Evolutionary conservation across 2,113 vertebrate species (phyloP), one percentile per base, ranked within the genome.

Genomic region (Neoarius graeffei): DNA sequence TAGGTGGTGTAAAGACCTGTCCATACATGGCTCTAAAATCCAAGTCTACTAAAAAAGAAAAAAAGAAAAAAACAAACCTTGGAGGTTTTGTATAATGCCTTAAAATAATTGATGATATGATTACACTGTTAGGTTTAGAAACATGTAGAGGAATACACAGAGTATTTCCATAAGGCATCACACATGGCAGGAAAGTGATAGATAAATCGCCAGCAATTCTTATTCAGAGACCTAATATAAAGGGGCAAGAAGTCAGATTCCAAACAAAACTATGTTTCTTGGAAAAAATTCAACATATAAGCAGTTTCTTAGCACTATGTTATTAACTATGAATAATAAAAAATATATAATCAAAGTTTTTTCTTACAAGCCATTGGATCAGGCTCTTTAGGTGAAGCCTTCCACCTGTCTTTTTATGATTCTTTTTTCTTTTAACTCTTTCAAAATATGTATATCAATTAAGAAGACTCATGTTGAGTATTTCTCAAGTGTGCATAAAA

Each of bases 71-170:
- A 42, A 42, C 42, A 42, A 50, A 57, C n/a, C 52, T 4, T 20
- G 64, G 11, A 81, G 83, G 52, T 64, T 86, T 86, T 54, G 42
- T 56, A 17, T 54, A 56, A 54, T 42, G 64, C 13, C 73, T 62
- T 86, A 77, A 50, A 85, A 74, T 25, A 6, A 57, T 27, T 50
- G 52, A 81, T 57, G n/a, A 27, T 27, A 80, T 56, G 25, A 67
- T 67, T 27, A 67, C 11, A 14, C n/a, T 66, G 10, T 27, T 27
- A 67, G n/a, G n/a, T 27, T 13, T n/a, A 66, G 10, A 11, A 9
- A 54, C 62, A 66, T 66, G 27, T 1, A 69, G 66, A 14, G n/a
- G 11, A 42, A 20, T 73, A 42, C 1, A 73, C 14, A 42, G 7
- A 3, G 69, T 20, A 0, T 35, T 42, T 69, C n/a, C 27, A 14